Evolutionary conservation across 2,797 vertebrate genomes (phyloP).

Genomic region (Valencia hispanica): DNA sequence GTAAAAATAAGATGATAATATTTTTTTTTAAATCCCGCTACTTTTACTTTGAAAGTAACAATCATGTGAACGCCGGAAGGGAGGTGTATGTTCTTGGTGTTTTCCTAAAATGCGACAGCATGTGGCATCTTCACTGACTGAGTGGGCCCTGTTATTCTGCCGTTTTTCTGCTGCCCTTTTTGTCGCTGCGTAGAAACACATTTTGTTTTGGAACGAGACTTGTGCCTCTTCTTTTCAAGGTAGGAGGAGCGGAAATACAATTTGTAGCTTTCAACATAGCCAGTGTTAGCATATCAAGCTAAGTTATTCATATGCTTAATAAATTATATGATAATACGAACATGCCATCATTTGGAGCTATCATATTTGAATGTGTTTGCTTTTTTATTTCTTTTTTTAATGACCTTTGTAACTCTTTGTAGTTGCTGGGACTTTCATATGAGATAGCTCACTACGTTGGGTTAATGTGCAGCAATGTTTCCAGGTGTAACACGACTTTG

Average conservation of each 20-base stretch:
- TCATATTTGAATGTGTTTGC: not conserved
- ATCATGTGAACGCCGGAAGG: conserved; percentile 30
- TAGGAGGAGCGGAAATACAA: conserved; percentile 8
- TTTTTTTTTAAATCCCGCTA: accelerated
- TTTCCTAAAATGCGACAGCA: conserved; percentile 10
- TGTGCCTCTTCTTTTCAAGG: conserved; percentile 34
- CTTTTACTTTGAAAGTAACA: conserved; percentile 32
- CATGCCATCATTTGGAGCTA: not conserved
- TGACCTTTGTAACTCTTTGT: not conserved
- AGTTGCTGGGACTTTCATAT: not conserved
- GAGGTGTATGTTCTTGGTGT: not conserved
- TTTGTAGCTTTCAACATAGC: not conserved
- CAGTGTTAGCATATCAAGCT: conserved; percentile 30
- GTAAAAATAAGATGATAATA: not conserved
- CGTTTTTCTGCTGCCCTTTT: not conserved
- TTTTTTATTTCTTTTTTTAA: not conserved
- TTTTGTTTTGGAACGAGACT: not conserved
- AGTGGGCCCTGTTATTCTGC: not conserved
- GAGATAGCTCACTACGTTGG: no score
- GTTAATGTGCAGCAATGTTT: not conserved
- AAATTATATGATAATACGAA: not conserved
- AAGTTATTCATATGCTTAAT: not conserved
- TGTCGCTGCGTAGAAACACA: no score
- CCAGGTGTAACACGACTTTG: not conserved
- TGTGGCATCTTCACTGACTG: not conserved